Evolutionary conservation across 2,797 vertebrate genomes (phyloP), one percentile per base, ranked within the genome.

Genomic region (Dermochelys coriacea): DNA sequence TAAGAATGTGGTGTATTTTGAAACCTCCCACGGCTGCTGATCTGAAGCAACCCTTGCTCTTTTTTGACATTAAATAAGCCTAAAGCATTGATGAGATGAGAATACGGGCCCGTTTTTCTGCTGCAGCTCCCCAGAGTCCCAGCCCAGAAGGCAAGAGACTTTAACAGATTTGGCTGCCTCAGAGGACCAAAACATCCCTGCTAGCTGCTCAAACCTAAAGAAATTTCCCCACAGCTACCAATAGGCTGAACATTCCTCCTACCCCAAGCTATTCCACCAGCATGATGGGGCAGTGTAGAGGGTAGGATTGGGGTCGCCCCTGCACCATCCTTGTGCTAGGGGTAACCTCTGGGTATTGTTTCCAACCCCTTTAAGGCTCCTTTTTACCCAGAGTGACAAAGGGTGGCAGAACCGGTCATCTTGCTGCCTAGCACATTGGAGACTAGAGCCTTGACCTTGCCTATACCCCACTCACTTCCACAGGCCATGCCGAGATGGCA

Each of bases 351-450:
- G 37, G 23, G 37, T 74, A 94, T 94, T 71, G 88, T 91, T 95
- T 95, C 95, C 90, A 92, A 51, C 31, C 68, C 80, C 91, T 93
- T 96, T 89, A 82, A 93, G 82, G 78, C n/a, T 87, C 89, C 94
- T 94, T 85, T 87, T 88, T 84, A 89, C 25, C 78, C 75, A 78
- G 41, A 68, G 82, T 82, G 71, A 47, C 71, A 75, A 47, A 14
- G 23, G 16, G 25, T 23, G 12, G 41, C 25, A 68, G 61, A 68
- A 19, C 71, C 10, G 12, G 71, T 25, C 71, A 47, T 71, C 61
- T 34, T 3, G 9, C n/a, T 68, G 18, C 18, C 61, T 68, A n/a
- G 3, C 34, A 68, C n/a, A 21, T 19, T 59, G 57, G 29, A 59
- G 29, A 59, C 31, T 21, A n/a, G 34, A 64, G 34, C n/a, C 57